Evolutionary conservation across 2,888 invertebrate genomes (phyloP).

Genomic region (Mayetiola destructor): DNA sequence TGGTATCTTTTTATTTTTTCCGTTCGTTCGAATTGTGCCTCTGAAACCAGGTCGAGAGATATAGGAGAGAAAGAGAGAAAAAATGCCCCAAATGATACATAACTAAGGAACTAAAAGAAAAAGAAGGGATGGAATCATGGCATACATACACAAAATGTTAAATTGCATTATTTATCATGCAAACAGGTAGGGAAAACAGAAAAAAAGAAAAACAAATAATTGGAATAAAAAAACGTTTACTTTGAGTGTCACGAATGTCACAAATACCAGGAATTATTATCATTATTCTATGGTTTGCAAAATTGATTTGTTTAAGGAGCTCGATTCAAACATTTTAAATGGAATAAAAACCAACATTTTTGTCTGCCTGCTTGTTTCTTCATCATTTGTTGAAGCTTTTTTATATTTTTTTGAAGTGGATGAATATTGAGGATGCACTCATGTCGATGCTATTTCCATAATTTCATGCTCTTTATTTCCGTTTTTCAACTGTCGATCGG

Average conservation of each 20-base stretch:
- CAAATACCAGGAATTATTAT: too few species aligned
- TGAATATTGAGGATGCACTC: too few species aligned
- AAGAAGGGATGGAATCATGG: background rate
- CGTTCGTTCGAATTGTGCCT: background rate
- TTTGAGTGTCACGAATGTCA: constrained; percentile 1
- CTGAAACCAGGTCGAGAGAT: too few species aligned
- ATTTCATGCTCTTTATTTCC: too few species aligned
- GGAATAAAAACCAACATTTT: background rate
- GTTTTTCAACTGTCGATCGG: background rate
- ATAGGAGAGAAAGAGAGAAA: background rate
- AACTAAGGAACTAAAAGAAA: background rate
- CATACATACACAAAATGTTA: background rate
- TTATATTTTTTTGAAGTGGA: too few species aligned
- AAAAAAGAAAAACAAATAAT: too few species aligned
- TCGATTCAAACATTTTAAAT: too few species aligned
- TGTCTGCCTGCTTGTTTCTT: background rate
- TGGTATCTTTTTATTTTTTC: constrained; percentile 1
- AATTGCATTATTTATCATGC: background rate
- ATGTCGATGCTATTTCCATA: too few species aligned
- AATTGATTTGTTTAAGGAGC: constrained; percentile 10
- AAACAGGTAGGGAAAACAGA: background rate
- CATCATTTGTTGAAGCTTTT: too few species aligned
- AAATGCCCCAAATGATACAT: background rate
- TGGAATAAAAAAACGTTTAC: background rate
- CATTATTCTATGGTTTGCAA: background rate